Evolutionary conservation across 1,140 invertebrate species (phyloP).

Genomic region (Heliconius melpomene): DNA sequence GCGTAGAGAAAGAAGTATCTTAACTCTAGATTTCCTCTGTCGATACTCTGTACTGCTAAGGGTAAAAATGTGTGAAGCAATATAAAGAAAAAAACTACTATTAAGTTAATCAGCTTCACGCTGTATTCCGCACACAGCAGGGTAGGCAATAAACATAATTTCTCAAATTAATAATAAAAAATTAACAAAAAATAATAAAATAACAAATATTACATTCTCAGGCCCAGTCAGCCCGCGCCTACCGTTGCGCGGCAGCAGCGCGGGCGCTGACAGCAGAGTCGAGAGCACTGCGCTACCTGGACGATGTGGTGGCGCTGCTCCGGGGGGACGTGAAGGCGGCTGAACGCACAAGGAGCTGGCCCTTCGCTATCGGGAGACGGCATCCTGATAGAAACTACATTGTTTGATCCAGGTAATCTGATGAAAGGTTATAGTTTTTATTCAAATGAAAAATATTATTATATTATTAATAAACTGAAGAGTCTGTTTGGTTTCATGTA

Average conservation of each 20-base stretch:
- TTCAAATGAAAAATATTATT: no score
- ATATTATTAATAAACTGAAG: no score
- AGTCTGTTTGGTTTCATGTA: no score
- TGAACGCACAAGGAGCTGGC: conserved; percentile 60
- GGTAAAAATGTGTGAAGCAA: no score
- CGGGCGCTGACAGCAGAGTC: conserved; percentile 65
- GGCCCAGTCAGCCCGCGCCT: conserved; percentile 62
- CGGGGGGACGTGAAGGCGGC: conserved; percentile 65
- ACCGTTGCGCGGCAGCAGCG: conserved; percentile 65
- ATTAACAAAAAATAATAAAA: no score
- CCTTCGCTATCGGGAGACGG: conserved; percentile 68
- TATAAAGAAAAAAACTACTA: no score
- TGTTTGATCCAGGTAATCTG: conserved; percentile 56
- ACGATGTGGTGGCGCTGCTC: conserved; percentile 75
- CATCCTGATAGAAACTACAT: conserved; percentile 68
- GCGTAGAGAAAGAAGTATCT: no score
- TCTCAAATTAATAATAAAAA: no score
- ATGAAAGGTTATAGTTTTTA: no score
- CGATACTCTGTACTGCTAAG: no score
- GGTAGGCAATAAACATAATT: neutral
- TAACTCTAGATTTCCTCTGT: no score
- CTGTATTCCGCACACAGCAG: neutral
- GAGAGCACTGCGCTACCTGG: conserved; percentile 67
- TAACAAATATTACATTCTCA: conserved; percentile 19
- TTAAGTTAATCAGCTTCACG: neutral